Conservation (phyloP, 2,113 vertebrate species). For the Tragelaphus imberbis region DNA sequence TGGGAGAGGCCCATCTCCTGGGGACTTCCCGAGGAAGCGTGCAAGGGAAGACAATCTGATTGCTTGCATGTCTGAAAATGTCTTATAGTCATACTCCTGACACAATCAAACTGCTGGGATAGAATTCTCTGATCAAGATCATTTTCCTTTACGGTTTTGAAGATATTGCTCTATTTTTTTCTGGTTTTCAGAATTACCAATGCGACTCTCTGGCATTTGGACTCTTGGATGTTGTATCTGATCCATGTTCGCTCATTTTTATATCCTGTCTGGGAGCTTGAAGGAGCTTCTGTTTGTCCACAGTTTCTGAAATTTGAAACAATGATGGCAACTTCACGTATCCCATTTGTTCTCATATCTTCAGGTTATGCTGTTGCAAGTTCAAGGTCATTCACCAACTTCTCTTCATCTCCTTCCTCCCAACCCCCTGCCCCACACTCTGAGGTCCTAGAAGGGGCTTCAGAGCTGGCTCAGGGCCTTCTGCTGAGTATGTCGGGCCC, state of each 20-base stretch:
- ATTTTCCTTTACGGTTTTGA: neutral
- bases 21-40: neutral
- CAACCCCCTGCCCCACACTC: fast-evolving
- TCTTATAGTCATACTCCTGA: neutral
- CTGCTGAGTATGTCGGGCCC: neutral
- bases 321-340: neutral
- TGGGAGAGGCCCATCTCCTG: neutral
- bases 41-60: neutral
- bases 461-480: neutral
- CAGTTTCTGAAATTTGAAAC: neutral
- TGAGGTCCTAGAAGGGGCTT: neutral
- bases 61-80: neutral
- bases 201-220: neutral
- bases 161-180: neutral
- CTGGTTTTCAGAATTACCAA: neutral
- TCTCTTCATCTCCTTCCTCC: neutral
- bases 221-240: neutral
- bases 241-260: neutral
- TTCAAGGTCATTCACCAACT: neutral
- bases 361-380: neutral
- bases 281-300: neutral
- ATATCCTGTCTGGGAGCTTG: neutral
- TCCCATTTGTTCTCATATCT: neutral
- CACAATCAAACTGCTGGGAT: neutral
- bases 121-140: neutral